phyloP scores from a whole-genome alignment of 2,797 vertebrate genomes.

The Pyrocephalus nanus region DNA sequence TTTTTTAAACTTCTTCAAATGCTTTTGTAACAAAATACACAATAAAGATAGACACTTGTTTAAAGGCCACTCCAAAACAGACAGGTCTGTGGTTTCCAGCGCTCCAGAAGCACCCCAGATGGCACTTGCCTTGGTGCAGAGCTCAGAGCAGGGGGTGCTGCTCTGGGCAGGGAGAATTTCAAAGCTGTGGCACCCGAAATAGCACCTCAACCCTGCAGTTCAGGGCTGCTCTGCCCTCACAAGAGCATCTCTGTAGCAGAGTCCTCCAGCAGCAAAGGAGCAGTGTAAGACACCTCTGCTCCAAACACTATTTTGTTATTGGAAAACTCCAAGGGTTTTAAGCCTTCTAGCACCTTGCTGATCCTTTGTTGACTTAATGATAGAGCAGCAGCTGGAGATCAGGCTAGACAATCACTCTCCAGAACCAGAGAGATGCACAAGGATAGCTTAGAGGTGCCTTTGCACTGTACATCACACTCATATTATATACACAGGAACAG shows the following conservation, averaged over 20 bases:
- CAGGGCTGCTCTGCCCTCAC: background rate
- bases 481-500: background rate
- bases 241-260: background rate
- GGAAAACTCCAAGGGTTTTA: background rate
- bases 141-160: background rate
- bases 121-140: background rate
- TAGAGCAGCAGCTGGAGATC: background rate
- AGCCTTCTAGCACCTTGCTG: background rate
- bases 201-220: background rate
- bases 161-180: background rate
- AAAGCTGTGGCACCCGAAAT: background rate
- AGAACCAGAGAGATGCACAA: background rate
- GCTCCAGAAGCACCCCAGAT: background rate
- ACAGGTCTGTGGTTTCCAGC: background rate
- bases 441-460: background rate
- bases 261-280: background rate
- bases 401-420: background rate
- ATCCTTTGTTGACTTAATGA: background rate
- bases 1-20: background rate
- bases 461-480: background rate
- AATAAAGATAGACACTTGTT: background rate
- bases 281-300: background rate
- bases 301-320: background rate
- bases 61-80: slow-evolving; percentile 23
- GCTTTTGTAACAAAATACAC: slow-evolving; percentile 37